Conservation (phyloP, 2,113 vertebrate species). For the Eubucco bourcierii region DNA sequence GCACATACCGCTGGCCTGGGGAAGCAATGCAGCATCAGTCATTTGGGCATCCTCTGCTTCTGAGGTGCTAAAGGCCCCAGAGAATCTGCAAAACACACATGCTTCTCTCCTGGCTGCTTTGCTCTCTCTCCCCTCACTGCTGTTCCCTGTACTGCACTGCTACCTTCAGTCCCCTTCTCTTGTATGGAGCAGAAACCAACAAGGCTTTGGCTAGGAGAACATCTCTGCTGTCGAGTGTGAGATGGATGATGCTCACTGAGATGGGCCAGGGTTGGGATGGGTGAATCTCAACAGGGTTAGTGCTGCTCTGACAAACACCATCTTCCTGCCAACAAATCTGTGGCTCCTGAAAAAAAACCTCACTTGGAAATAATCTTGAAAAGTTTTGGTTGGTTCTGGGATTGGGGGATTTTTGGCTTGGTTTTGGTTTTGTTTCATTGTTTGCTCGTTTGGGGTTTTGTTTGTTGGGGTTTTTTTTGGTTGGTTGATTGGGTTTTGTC, state of each 20-base stretch:
- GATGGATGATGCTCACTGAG: conserved; percentile 43
- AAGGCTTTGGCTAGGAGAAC: conserved; percentile 26
- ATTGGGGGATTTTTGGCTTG: not conserved
- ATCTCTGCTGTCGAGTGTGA: not conserved
- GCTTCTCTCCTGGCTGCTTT: not conserved
- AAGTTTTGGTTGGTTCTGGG: not conserved
- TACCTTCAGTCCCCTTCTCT: conserved; percentile 17
- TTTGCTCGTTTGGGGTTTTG: too few species aligned
- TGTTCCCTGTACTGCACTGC: not conserved
- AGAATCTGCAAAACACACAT: not conserved
- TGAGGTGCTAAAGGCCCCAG: not conserved
- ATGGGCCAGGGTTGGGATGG: conserved; percentile 44
- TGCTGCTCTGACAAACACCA: not conserved
- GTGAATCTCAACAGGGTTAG: conserved; percentile 52
- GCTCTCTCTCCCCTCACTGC: not conserved
- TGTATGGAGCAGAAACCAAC: conserved; percentile 75
- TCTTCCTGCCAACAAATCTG: not conserved
- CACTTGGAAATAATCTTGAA: not conserved
- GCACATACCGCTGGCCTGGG: not conserved
- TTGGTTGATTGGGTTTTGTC: not conserved
- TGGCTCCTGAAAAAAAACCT: not conserved
- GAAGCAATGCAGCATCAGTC: not conserved
- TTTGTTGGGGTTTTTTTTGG: too few species aligned
- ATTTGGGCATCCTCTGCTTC: not conserved
- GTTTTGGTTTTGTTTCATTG: too few species aligned